Conservation (phyloP, 1,140 invertebrate species). For the Dinoponera quadriceps region DNA sequence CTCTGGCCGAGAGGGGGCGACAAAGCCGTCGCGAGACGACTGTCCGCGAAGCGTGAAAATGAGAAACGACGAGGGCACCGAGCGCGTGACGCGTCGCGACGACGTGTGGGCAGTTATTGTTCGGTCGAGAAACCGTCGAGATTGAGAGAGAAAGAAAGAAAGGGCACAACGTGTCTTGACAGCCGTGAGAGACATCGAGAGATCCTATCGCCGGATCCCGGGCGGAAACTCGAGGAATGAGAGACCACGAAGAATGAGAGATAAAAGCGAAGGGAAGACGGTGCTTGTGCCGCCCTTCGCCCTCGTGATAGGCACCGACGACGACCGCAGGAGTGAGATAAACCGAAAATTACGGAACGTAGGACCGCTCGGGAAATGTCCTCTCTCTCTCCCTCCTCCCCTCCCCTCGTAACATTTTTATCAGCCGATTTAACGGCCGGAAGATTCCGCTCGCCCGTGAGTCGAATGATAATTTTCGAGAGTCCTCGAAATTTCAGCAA, state of each 20-base stretch:
- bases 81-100: conserved; percentile 21
- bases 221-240: conserved; percentile 55
- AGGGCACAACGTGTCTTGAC: conserved; percentile 37
- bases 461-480: conserved; percentile 35
- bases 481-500: conserved; percentile 22
- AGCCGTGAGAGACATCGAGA: conserved; percentile 53
- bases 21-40: neutral
- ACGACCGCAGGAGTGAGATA: conserved; percentile 44
- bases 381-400: too few species aligned
- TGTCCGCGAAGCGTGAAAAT: conserved; percentile 68
- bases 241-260: conserved; percentile 6
- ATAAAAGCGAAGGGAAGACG: conserved; percentile 16
- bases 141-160: conserved; percentile 65
- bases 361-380: too few species aligned
- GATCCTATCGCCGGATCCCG: conserved; percentile 53
- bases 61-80: conserved; percentile 64
- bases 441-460: conserved; percentile 5
- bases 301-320: neutral
- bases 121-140: conserved; percentile 54
- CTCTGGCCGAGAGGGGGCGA: neutral
- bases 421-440: conserved; percentile 28
- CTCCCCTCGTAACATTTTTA: conserved; percentile 3
- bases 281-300: neutral
- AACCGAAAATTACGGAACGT: conserved; percentile 51
- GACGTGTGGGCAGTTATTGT: conserved; percentile 67